These are phyloP conservation scores for Zootoca vivipara DNA, from an alignment of 2,113 vertebrate genomes.

Conservation along the genomic window DNA sequence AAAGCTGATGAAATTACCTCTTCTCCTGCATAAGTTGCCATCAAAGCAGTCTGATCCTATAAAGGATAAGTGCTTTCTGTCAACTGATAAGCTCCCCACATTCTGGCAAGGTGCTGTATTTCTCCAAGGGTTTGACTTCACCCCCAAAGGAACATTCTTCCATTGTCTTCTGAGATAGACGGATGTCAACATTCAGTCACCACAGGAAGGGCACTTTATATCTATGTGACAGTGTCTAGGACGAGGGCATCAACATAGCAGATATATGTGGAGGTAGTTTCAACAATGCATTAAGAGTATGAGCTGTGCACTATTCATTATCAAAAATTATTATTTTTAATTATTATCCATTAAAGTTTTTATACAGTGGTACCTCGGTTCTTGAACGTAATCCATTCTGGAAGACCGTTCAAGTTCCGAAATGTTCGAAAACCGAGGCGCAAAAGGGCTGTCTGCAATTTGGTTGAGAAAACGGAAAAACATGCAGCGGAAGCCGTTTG, in stretches of 20 bases:
- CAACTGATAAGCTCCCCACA: background rate
- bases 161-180: too few species aligned
- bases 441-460: too few species aligned
- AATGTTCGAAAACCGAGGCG: too few species aligned
- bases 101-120: background rate
- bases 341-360: too few species aligned
- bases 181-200: background rate
- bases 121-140: too few species aligned
- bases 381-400: too few species aligned
- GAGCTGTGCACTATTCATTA: background rate
- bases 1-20: background rate
- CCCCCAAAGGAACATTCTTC: too few species aligned
- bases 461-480: too few species aligned
- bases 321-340: background rate
- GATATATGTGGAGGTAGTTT: background rate
- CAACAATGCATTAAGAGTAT: background rate
- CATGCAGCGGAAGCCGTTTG: rapidly evolving
- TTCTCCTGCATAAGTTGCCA: background rate
- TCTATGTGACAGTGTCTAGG: background rate
- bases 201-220: background rate
- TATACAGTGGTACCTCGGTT: too few species aligned
- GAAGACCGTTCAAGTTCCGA: too few species aligned
- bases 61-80: background rate
- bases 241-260: background rate
- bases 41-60: background rate